Evolutionary conservation across 2,888 invertebrate species (phyloP), one percentile per base, ranked within the genome.

Genomic region (Dione vanillae): DNA sequence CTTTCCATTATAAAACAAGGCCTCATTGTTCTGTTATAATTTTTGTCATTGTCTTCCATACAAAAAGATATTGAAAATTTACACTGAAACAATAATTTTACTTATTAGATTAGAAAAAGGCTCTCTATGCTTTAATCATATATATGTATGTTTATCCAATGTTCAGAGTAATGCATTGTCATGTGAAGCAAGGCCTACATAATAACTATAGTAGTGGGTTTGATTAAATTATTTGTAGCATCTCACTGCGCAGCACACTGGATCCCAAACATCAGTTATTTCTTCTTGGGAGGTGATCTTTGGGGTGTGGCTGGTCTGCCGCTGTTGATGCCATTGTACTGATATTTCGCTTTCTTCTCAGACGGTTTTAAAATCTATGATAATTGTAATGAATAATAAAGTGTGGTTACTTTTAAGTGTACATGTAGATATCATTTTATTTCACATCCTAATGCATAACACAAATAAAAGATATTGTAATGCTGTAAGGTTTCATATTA

Each of bases 311-410:
- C 96, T 77, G 97, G 96, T 94, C 98, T 95, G 75, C 96, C 96
- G 76, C 97, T 96, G 91, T 97, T 97, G 92, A 97, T 95, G 81
- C 97, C 97, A 82, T 96, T 96, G 93, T 99, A 99, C 88, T 99
- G 98, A 92, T 99, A 99, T 94, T 99, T 99, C 79, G 99, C 99
- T 94, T 99, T 99, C 94, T 99, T 99, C 94, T 99, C 99, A 74
- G 99, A 99, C 83, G 99, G 99, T 93, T 99, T 99, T 91, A 99
- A 94, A 83, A 99, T 99, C 99, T 99, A 90, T 16, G 7, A 61
- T 27, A 27, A 27, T 27, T 27, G 27, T 27, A 27, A 27, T 27
- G 2, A 27, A 27, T 27, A 27, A 3, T 27, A 27, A 3, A 27
- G 27, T 5, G 2, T 27, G 2, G 27, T 27, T 27, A 27, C 2